Evolutionary conservation across 2,888 invertebrate genomes (phyloP).

Genomic region (Alentia gelatinosa): DNA sequence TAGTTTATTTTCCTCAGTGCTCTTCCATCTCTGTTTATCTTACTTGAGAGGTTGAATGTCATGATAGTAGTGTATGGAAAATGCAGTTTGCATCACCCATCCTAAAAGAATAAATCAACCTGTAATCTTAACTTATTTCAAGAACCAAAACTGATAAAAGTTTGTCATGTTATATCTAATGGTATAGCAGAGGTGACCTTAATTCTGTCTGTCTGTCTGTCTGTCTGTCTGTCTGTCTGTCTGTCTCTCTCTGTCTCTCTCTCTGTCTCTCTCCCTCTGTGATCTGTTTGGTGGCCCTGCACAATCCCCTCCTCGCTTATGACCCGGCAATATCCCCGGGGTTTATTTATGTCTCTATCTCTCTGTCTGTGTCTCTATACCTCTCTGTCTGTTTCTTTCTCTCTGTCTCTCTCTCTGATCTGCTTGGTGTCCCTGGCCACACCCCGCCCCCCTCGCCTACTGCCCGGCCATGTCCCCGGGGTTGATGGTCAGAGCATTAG

Average conservation of each 20-base stretch:
- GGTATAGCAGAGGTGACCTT: no score
- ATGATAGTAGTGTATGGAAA: no score
- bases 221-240: not conserved
- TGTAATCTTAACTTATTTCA: no score
- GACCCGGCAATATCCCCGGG: not conserved
- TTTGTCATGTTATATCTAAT: no score
- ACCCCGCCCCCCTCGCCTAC: not conserved
- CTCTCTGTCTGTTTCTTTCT: not conserved
- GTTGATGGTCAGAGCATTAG: constrained; percentile 17
- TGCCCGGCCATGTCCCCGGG: not conserved
- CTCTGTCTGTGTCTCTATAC: not conserved
- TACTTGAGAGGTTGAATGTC: no score
- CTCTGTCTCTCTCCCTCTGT: not conserved
- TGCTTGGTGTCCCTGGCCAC: not conserved
- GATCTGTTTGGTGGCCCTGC: not conserved
- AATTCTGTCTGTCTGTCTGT: not conserved
- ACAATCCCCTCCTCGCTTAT: not conserved
- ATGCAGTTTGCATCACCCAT: no score
- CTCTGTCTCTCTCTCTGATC: not conserved
- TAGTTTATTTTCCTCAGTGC: no score
- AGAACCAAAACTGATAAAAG: no score
- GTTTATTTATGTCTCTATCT: not conserved
- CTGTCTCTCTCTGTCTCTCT: not conserved
- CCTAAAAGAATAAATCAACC: no score
- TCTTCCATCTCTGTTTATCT: no score